These are phyloP conservation scores for Trogon melanurus DNA, from an alignment of 2,113 vertebrate species.

Conservation along the genomic window DNA sequence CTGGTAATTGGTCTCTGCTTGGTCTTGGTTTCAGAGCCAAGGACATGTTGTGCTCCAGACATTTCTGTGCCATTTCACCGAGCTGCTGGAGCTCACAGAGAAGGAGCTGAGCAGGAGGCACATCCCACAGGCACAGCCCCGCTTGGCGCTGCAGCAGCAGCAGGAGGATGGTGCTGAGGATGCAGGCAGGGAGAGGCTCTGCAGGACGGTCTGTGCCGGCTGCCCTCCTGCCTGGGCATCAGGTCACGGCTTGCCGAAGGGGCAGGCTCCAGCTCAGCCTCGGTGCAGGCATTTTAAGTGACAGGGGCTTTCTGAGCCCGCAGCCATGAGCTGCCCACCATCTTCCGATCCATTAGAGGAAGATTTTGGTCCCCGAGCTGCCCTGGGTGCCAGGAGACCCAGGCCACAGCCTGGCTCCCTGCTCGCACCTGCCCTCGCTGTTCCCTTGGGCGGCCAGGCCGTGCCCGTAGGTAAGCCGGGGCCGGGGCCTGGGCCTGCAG, in stretches of 20 bases:
- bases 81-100: rapidly evolving
- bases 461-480: neutral
- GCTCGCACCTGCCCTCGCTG: neutral
- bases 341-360: rapidly evolving
- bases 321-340: rapidly evolving
- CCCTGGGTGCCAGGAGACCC: no score
- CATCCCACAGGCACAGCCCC: rapidly evolving
- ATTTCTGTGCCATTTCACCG: rapidly evolving
- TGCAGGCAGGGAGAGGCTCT: rapidly evolving
- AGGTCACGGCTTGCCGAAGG: rapidly evolving
- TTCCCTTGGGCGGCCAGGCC: no score
- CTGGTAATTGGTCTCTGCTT: neutral
- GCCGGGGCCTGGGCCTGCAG: neutral
- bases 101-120: rapidly evolving
- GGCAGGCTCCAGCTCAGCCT: neutral
- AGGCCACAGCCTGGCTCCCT: rapidly evolving
- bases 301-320: neutral
- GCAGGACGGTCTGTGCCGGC: no score
- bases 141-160: neutral
- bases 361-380: rapidly evolving
- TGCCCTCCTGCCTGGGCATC: no score
- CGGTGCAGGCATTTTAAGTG: rapidly evolving
- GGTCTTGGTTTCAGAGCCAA: neutral
- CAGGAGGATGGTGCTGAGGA: rapidly evolving
- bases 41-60: rapidly evolving